Conservation (phyloP, 2,113 vertebrate species). For the Nanorana parkeri region DNA sequence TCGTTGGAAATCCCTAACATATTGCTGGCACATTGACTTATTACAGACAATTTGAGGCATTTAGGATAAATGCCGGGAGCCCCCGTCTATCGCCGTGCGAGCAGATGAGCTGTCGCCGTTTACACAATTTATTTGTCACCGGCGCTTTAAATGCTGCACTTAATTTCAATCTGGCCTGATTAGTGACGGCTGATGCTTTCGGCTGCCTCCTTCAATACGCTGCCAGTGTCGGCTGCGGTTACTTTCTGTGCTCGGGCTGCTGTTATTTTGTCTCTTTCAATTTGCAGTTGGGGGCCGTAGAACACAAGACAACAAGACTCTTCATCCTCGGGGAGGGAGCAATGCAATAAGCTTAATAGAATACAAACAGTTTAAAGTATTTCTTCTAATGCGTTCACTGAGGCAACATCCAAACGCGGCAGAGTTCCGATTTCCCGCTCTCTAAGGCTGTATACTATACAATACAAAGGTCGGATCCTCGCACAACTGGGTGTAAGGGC, state of each 20-base stretch:
- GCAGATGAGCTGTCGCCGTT: constrained; percentile 17
- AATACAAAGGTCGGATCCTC: too few relatives aligned
- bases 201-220: background rate
- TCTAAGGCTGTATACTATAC: too few relatives aligned
- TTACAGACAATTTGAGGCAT: constrained; percentile 8
- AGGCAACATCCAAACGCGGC: too few relatives aligned
- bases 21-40: constrained; percentile 48
- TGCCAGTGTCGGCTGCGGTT: background rate
- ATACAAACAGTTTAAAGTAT: background rate
- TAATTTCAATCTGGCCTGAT: constrained; percentile 36
- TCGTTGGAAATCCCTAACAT: background rate
- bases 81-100: background rate
- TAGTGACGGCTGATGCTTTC: constrained; percentile 3
- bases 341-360: background rate
- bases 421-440: too few relatives aligned
- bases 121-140: constrained; percentile 32
- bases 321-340: background rate
- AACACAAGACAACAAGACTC: background rate
- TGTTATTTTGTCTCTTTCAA: constrained; percentile 39
- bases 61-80: constrained; percentile 21
- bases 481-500: too few relatives aligned
- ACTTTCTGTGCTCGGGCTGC: background rate
- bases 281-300: background rate
- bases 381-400: too few relatives aligned
- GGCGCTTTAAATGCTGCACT: constrained; percentile 22